Base-by-base conservation (phyloP, 2,888 invertebrate genomes). In the Cyaniris semiargus region DNA sequence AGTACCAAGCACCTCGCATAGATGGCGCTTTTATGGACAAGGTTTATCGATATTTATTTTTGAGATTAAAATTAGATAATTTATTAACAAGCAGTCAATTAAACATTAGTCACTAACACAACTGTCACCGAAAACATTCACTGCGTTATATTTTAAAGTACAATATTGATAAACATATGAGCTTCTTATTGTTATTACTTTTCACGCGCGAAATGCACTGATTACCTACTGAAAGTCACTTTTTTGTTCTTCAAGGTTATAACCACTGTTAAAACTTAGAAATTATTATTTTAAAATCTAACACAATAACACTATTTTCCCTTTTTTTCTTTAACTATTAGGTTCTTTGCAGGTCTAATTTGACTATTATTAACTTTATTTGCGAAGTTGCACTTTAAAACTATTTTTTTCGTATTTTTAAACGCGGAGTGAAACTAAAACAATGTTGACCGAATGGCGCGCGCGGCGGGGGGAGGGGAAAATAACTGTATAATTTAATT, bases 151-250 rank as follows among this genome's bases (percentile, higher is more conserved):
- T 34, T 34, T 34, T 34, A 34, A 34, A 34, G 34, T 34, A 5
- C 34, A 44, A 44, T 44, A 44, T 44, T 44, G 13, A 44, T 44
- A 44, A n/a, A n/a, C n/a, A n/a, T n/a, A n/a, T n/a, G n/a, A n/a
- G n/a, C n/a, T n/a, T n/a, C n/a, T n/a, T 44, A 58, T 58, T 58
- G 18, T 58, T 58, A 58, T 58, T 58, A 21, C 21, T 2, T 58
- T 58, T 21, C 7, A 21, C 44, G 44, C 44, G 44, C 44, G 44
- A 44, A 44, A 8, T 58, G 58, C 21, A 8, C 58, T n/a, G n/a
- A n/a, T n/a, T n/a, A n/a, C n/a, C n/a, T n/a, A n/a, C n/a, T 58
- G 58, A 58, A 58, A 58, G 18, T 58, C 58, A 58, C 58, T n/a
- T n/a, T 21, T 21, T 58, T 1, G n/a, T n/a, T 53, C 7, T 58